Conservation (phyloP, 2,888 invertebrate genomes). For the Epicampocera succincta region DNA sequence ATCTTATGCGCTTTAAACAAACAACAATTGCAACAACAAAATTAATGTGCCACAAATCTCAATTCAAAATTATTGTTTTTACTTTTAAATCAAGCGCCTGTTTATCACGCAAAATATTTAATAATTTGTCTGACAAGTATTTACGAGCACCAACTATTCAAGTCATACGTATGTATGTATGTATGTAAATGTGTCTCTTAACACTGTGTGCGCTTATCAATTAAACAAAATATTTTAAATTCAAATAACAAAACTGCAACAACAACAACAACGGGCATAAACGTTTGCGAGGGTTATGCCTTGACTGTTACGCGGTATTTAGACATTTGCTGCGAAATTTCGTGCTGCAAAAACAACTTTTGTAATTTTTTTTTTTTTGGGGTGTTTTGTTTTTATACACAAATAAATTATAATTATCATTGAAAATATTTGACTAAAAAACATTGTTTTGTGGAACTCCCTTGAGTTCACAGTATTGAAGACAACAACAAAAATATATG, state of each 20-base stretch:
- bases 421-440: conserved; percentile 30
- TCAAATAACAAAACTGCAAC: conserved; percentile 25
- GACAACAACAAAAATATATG: no score
- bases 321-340: conserved; percentile 26
- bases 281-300: neutral
- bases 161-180: neutral
- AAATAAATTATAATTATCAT: conserved; percentile 31
- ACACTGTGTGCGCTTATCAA: conserved; percentile 34
- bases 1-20: conserved; percentile 12
- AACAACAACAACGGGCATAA: conserved; percentile 15
- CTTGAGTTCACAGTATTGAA: conserved; percentile 28
- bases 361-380: neutral
- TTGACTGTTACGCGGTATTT: neutral
- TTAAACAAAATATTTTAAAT: conserved; percentile 8
- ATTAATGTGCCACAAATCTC: conserved; percentile 32
- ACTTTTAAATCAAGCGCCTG: neutral
- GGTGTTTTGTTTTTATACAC: neutral
- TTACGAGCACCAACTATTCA: conserved; percentile 36
- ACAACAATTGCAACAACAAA: conserved; percentile 1
- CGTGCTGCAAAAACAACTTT: conserved; percentile 26
- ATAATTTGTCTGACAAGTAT: conserved; percentile 56
- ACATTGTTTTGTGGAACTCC: conserved; percentile 41
- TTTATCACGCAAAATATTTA: conserved; percentile 47
- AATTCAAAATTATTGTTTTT: conserved; percentile 13
- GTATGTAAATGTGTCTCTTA: neutral